Conservation (phyloP, 2,888 invertebrate genomes). For the Cantharis lateralis region DNA sequence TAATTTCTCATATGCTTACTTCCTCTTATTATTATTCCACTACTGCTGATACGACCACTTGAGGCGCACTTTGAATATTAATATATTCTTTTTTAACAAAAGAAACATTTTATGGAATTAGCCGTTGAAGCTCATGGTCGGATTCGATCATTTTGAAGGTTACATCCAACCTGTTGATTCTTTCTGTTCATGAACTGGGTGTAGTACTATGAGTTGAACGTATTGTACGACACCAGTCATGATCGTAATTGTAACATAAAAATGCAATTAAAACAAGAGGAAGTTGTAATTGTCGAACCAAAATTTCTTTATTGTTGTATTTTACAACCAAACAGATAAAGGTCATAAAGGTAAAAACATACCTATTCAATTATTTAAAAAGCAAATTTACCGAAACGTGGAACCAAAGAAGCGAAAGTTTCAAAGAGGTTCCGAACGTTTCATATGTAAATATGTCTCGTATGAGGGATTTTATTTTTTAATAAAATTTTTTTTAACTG, state of each 20-base stretch:
- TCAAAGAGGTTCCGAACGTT: background rate
- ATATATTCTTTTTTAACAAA: background rate
- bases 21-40: constrained; percentile 19
- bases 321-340: background rate
- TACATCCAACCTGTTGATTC: background rate
- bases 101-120: background rate
- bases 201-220: constrained; percentile 9
- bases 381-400: background rate
- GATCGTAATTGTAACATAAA: constrained; percentile 12
- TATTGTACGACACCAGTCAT: background rate
- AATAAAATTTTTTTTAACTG: too few relatives aligned
- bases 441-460: background rate
- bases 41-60: constrained; percentile 26
- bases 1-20: constrained; percentile 15
- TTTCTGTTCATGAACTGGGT: constrained; percentile 7
- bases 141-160: background rate
- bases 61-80: constrained; percentile 5
- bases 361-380: background rate
- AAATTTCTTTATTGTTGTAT: background rate
- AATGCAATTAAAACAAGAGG: constrained; percentile 14
- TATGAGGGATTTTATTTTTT: background rate
- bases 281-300: constrained; percentile 8
- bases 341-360: background rate
- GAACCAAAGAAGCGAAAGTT: background rate
- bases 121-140: background rate